A percentile compares a stretch with the other conserved stretches of the same genome.
Evolutionary conservation across 2,888 invertebrate genomes (phyloP).

Genomic region (Yponomeuta plumbellus): DNA sequence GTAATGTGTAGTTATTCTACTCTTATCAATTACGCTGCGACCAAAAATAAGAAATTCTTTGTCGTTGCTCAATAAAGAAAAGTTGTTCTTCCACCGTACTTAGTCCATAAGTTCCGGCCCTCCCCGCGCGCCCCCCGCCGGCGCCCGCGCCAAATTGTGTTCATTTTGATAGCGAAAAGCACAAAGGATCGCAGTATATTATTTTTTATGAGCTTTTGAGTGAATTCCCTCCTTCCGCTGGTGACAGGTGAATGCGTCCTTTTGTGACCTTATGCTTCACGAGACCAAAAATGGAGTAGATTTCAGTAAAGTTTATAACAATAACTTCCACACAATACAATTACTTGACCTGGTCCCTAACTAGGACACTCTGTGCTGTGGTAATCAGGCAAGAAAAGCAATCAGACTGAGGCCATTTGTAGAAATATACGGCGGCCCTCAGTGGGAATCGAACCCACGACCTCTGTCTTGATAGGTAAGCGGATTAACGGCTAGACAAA

Average conservation of each 20-base stretch:
- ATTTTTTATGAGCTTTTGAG: constrained; percentile 1
- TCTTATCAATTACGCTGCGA: too few relatives aligned
- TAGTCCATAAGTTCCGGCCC: not conserved
- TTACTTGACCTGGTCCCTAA: too few relatives aligned
- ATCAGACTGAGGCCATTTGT: too few relatives aligned
- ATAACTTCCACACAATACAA: not conserved
- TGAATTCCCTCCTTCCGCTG: not conserved
- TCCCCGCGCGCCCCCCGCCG: not conserved
- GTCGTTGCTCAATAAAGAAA: not conserved
- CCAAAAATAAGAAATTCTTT: not conserved
- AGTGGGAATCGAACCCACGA: too few relatives aligned
- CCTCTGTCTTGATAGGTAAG: too few relatives aligned
- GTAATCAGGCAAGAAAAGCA: too few relatives aligned
- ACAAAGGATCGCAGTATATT: constrained; percentile 1
- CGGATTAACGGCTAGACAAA: too few relatives aligned
- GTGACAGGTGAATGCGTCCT: not conserved
- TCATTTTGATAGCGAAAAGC: constrained; percentile 1
- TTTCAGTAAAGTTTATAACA: not conserved
- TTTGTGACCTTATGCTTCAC: not conserved
- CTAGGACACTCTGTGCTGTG: too few relatives aligned
- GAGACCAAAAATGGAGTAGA: not conserved
- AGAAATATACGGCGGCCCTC: too few relatives aligned
- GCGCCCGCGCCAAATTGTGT: not conserved
- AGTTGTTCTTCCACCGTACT: not conserved
- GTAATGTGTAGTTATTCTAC: too few relatives aligned